A percentile compares a stretch with the other conserved stretches of the same genome.
phyloP scores from a whole-genome alignment of 2,113 vertebrate genomes.

The Epinephelus cyanopodus region DNA sequence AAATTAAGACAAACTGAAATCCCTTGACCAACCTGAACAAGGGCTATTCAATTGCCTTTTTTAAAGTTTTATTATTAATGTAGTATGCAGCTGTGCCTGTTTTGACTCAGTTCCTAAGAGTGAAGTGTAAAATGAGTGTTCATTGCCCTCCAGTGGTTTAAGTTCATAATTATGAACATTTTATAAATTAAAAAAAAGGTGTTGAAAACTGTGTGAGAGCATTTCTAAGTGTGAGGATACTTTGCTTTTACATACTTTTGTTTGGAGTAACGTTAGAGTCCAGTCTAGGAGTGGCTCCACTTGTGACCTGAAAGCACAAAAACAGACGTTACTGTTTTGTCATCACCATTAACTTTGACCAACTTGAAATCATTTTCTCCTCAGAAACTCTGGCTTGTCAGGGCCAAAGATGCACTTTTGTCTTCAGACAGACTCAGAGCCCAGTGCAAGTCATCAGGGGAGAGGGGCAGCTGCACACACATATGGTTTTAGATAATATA shows the following conservation, averaged over 20 bases:
- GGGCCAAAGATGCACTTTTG: constrained; percentile 64
- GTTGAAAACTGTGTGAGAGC: no score
- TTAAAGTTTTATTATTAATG: no score
- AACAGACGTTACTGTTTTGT: neutral
- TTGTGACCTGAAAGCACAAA: neutral
- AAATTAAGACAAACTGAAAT: neutral
- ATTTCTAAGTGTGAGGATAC: neutral
- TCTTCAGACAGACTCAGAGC: constrained; percentile 62
- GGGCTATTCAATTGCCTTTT: neutral
- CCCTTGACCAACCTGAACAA: neutral
- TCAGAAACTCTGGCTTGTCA: constrained; percentile 73
- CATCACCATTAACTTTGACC: no score
- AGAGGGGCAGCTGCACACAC: neutral
- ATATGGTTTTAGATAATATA: no score
- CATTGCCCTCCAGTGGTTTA: neutral
- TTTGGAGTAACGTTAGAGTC: neutral
- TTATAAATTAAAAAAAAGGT: no score
- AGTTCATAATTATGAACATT: no score
- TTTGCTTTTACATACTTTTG: neutral
- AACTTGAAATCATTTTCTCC: constrained; percentile 23
- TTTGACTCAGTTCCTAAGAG: no score
- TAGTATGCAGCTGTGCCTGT: neutral
- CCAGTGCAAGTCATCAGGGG: constrained; percentile 74
- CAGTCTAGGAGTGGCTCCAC: neutral
- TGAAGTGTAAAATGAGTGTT: no score